Percentiles rank a stretch among this genome's conserved stretches.
phyloP scores from a whole-genome alignment of 2,113 vertebrate species.

The Hyla sarda region DNA sequence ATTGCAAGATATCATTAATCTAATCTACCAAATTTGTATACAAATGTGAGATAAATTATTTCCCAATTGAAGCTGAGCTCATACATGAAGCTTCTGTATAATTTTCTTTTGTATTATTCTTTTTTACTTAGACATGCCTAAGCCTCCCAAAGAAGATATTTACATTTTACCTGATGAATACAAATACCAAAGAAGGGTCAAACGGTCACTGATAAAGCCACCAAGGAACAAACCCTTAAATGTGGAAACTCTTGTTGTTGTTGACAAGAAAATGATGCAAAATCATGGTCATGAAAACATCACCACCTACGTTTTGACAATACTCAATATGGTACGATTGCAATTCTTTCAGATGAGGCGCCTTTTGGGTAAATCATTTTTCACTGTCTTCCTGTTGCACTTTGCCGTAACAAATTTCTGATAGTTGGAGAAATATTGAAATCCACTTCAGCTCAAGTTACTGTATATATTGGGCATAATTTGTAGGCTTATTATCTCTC shows the following conservation, averaged over 20 bases:
- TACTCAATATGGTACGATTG: constrained; percentile 86
- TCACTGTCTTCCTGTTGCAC: neutral
- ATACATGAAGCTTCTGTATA: neutral
- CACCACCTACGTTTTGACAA: constrained; percentile 87
- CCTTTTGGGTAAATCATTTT: neutral
- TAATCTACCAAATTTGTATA: too few relatives aligned
- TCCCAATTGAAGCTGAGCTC: neutral
- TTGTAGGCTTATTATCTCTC: too few relatives aligned
- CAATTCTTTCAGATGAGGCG: neutral
- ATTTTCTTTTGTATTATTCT: neutral
- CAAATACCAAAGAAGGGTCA: constrained; percentile 68
- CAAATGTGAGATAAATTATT: too few relatives aligned
- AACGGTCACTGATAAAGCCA: constrained; percentile 75
- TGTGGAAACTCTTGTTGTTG: constrained; percentile 89
- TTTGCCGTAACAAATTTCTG: neutral
- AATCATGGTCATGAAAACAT: constrained; percentile 86
- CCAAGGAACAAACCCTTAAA: constrained; percentile 74
- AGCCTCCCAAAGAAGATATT: constrained; percentile 75
- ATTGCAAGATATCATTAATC: too few relatives aligned
- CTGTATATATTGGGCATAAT: too few relatives aligned
- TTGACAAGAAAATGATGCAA: constrained; percentile 86
- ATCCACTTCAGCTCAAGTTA: neutral
- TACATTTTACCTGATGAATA: constrained; percentile 84
- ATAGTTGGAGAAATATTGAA: neutral
- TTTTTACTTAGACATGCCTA: constrained; percentile 80